Evolutionary conservation across 2,888 invertebrate genomes (phyloP), one percentile per base, ranked within the genome.

Genomic region (Tenthredo distinguenda): DNA sequence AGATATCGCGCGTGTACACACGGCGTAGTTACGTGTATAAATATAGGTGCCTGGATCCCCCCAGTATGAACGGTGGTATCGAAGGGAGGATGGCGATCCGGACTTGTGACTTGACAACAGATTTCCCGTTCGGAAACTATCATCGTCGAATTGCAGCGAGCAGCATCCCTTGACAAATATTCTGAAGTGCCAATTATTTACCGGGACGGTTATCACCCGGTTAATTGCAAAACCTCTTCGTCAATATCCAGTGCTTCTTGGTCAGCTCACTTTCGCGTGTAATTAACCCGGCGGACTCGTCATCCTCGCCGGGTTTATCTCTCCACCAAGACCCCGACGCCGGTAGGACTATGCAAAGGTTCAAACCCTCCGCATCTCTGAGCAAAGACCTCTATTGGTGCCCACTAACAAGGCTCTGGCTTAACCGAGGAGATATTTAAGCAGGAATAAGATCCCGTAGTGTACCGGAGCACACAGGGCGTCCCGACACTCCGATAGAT

Each of bases 401-500:
- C 10, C 12, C 84, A 37, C 84, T 76, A 72, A 84, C 84, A 84
- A 72, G 74, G 50, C 71, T 26, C 50, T 50, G 15, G 55, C 47
- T 21, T 10, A 12, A 72, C 26, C 37, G 34, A 50, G 50, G 68
- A 82, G 68, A 85, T 85, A 85, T 85, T 65, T 47, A 71, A 85
- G 47, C 81, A 34, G 86, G 86, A 87, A 88, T 85, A 87, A 87
- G 88, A 86, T 81, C 88, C 86, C 87, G 90, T 91, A 88, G 89
- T 88, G 89, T 90, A 91, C 89, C 87, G 58, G 40, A 79, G 86
- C 86, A 86, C 86, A 84, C 86, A 79, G 76, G 71, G 90, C 89
- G 88, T 85, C 86, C 91, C 90, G 92, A 91, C 92, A 91, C 90
- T 90, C 91, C 89, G 88, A 87, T 79, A 92, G 93, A 92, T 93